Evolutionary conservation across 2,797 vertebrate genomes (phyloP).

Genomic region (Girardinus metallicus): DNA sequence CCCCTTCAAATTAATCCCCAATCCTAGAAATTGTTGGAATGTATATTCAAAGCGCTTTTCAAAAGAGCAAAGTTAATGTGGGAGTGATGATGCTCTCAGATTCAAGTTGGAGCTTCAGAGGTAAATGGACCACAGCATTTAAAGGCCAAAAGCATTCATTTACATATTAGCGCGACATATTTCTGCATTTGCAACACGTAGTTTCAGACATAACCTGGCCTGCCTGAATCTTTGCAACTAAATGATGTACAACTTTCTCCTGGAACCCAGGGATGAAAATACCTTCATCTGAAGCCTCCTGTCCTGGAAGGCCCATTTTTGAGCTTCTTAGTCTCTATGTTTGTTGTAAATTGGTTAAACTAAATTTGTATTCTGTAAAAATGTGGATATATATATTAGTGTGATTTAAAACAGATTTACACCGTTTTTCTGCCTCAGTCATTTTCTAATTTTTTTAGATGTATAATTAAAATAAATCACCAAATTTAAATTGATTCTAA

Average conservation of each 20-base stretch:
- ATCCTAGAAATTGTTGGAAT: neutral
- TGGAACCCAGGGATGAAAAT: neutral
- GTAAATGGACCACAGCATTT: neutral
- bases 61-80: neutral
- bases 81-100: neutral
- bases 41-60: neutral
- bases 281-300: neutral
- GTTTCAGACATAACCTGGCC: neutral
- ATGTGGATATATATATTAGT: neutral
- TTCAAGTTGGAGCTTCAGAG: neutral
- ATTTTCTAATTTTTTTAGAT: neutral
- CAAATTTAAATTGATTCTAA: neutral
- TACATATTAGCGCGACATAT: neutral
- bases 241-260: neutral
- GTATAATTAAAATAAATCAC: neutral
- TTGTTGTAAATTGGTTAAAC: neutral
- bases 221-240: neutral
- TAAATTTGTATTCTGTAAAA: neutral
- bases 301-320: neutral
- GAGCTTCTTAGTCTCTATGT: neutral
- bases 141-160: neutral
- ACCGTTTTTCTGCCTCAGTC: neutral
- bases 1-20: neutral
- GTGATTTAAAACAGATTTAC: neutral
- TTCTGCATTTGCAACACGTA: neutral